Evolutionary conservation across 2,113 vertebrate genomes (phyloP).

Genomic region (Nothoprocta pentlandii): DNA sequence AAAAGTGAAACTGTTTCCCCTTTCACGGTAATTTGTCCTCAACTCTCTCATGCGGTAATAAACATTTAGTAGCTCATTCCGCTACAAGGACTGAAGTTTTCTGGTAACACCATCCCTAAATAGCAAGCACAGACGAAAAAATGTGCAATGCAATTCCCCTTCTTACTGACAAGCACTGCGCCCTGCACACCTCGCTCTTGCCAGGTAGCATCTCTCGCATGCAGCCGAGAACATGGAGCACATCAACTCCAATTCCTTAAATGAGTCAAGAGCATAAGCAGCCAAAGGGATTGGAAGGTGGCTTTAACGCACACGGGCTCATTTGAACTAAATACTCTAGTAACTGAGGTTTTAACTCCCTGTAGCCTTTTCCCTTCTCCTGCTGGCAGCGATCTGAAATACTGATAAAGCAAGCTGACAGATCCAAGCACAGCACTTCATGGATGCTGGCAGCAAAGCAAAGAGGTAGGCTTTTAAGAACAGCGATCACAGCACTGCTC

Average conservation of each 20-base stretch:
- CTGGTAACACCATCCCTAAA: neutral
- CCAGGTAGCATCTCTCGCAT: accelerated
- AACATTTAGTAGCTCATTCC: neutral
- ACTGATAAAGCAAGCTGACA: neutral
- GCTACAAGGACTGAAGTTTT: accelerated
- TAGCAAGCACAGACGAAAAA: accelerated
- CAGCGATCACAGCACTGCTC: accelerated
- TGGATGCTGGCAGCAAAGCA: neutral
- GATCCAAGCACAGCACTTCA: neutral
- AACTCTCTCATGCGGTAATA: neutral
- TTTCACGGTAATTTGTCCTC: neutral
- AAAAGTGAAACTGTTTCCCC: neutral
- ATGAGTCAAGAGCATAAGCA: neutral
- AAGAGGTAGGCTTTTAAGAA: neutral
- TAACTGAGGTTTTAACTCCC: neutral
- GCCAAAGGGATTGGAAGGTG: neutral
- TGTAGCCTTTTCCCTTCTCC: neutral
- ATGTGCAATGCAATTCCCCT: accelerated
- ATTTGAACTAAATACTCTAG: neutral
- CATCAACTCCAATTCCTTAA: neutral
- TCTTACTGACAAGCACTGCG: neutral
- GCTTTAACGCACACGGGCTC: neutral
- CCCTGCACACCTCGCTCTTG: accelerated
- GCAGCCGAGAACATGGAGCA: accelerated
- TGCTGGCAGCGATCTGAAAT: neutral